Evolutionary conservation across 2,888 invertebrate genomes (phyloP).

Genomic region (Eilema depressum): DNA sequence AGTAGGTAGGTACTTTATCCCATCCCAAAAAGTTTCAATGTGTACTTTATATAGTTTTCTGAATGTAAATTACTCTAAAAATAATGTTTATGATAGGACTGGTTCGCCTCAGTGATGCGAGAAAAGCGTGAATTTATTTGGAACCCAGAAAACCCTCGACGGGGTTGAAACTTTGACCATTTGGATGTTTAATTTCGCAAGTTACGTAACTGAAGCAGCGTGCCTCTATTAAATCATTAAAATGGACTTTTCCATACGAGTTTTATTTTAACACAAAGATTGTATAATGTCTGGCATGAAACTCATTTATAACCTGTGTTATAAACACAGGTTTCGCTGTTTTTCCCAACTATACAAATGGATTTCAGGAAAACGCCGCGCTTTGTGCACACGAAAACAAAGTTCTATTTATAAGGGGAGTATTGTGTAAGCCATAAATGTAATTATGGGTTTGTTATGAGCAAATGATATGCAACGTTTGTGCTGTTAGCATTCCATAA

Average conservation of each 20-base stretch:
- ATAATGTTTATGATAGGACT: no score
- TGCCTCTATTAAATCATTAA: conserved; percentile 25
- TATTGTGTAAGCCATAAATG: conserved; percentile 56
- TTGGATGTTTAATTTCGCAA: not conserved
- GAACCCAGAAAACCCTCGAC: not conserved
- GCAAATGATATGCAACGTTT: conserved; percentile 58
- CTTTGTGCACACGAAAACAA: conserved; percentile 28
- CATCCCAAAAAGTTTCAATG: no score
- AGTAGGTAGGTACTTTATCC: no score
- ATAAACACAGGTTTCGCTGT: conserved; percentile 25
- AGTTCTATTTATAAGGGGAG: conserved; percentile 52
- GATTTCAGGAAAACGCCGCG: conserved; percentile 33
- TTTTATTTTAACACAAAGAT: conserved; percentile 34
- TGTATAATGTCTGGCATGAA: conserved; percentile 21
- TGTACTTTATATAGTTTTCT: no score
- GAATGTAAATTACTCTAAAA: no score
- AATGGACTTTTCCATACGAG: conserved; percentile 37
- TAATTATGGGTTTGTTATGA: conserved; percentile 65
- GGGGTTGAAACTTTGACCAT: not conserved
- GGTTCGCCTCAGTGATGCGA: not conserved
- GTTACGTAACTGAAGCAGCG: not conserved
- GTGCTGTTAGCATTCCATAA: conserved; percentile 56
- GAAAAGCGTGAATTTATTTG: not conserved
- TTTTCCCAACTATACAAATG: conserved; percentile 31
- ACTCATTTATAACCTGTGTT: conserved; percentile 15